Evolutionary conservation across 2,113 vertebrate species (phyloP).

Genomic region (Siphamia tubifer): DNA sequence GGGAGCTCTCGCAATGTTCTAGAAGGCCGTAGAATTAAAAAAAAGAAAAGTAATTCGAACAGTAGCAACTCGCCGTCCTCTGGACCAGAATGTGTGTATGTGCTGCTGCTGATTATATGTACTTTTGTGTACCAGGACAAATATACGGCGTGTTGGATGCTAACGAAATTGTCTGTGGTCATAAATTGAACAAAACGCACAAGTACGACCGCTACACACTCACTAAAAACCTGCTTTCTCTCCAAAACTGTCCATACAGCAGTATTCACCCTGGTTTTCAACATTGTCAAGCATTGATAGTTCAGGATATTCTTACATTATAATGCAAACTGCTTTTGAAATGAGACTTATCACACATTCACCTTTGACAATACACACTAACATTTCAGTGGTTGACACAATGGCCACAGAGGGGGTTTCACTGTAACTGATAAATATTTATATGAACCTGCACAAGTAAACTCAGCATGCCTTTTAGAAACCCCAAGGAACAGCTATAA

Average conservation of each 20-base stretch:
- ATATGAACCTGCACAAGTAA: not conserved
- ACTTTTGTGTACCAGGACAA: no score
- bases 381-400: conserved; percentile 8
- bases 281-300: conserved; percentile 6
- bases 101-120: no score
- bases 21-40: no score
- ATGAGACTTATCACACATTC: conserved; percentile 5
- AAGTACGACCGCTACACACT: no score
- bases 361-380: not conserved
- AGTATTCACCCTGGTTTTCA: not conserved
- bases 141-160: no score
- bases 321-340: not conserved
- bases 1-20: no score
- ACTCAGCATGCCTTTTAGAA: not conserved
- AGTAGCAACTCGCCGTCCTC: no score
- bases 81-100: no score
- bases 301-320: conserved; percentile 22
- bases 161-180: no score
- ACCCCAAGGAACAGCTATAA: conserved; percentile 9
- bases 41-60: no score
- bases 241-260: not conserved
- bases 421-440: not conserved
- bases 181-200: no score
- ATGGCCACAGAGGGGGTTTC: not conserved
- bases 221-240: conserved; percentile 14